These are phyloP conservation scores for Myodes glareolus DNA, from an alignment of 2,113 vertebrate genomes.

Conservation along the genomic window DNA sequence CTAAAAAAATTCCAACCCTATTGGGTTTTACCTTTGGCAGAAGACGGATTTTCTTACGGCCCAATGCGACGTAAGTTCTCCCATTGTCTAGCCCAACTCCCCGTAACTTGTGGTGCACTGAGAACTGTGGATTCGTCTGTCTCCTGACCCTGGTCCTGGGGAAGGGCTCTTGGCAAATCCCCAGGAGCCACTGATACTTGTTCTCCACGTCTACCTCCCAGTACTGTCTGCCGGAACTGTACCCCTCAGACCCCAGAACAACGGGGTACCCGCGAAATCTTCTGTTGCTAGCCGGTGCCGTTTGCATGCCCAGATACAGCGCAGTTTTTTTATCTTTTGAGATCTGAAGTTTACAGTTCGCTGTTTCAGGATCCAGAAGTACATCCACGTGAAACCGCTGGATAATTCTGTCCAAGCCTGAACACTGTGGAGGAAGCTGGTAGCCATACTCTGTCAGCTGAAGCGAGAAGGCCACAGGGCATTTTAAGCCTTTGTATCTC, in stretches of 20 bases:
- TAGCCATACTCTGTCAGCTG: not conserved
- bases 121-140: not conserved
- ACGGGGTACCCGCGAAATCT: constrained; percentile 46
- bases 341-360: constrained; percentile 66
- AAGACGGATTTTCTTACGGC: constrained; percentile 30
- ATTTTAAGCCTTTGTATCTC: not conserved
- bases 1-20: constrained; percentile 72
- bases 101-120: constrained; percentile 69
- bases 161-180: constrained; percentile 68
- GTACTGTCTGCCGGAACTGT: constrained; percentile 60
- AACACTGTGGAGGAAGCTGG: constrained; percentile 55
- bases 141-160: not conserved
- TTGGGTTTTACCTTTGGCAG: constrained; percentile 61
- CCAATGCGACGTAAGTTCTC: constrained; percentile 56
- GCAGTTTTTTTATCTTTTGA: constrained; percentile 71
- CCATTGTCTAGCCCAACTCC: constrained; percentile 38
- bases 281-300: not conserved
- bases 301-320: constrained; percentile 1
- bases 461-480: not conserved
- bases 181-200: constrained; percentile 67
- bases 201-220: constrained; percentile 74
- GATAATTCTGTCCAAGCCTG: constrained; percentile 56
- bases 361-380: constrained; percentile 74
- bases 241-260: constrained; percentile 64
- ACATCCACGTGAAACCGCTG: constrained; percentile 53